These are phyloP conservation scores for Labeo catla DNA, from an alignment of 2,113 vertebrate genomes.

Conservation along the genomic window DNA sequence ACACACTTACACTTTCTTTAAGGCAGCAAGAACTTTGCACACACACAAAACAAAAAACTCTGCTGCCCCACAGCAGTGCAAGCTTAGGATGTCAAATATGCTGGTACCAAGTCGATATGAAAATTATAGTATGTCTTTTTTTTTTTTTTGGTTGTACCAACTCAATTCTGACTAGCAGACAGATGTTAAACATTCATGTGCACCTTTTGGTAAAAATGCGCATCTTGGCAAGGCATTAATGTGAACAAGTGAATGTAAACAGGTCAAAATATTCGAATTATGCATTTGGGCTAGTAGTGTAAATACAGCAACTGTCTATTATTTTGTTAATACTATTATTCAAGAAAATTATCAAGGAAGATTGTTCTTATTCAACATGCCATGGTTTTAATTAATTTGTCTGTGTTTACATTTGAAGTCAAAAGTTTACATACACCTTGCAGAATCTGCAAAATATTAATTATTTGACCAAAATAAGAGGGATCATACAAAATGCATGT, in stretches of 20 bases:
- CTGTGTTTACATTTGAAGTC: no score
- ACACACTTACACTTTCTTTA: background rate
- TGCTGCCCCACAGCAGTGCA: conserved; percentile 27
- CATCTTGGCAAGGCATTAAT: background rate
- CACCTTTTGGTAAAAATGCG: background rate
- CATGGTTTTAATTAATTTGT: background rate
- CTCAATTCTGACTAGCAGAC: background rate
- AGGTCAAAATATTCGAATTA: background rate
- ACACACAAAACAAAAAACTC: conserved; percentile 11
- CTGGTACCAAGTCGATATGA: background rate
- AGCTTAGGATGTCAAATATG: conserved; percentile 4
- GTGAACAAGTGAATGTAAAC: background rate
- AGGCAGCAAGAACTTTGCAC: background rate
- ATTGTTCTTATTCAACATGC: background rate
- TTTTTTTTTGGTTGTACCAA: background rate
- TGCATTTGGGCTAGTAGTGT: background rate
- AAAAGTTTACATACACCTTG: no score
- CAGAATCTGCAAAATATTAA: no score
- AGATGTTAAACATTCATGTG: background rate
- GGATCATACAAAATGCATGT: no score
- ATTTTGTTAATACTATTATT: no score
- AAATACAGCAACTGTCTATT: background rate
- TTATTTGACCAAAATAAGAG: no score
- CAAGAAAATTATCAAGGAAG: no score
- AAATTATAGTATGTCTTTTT: background rate